Evolutionary conservation across 2,888 invertebrate species (phyloP), one percentile per base, ranked within the genome.

Genomic region (Meloe dianella): DNA sequence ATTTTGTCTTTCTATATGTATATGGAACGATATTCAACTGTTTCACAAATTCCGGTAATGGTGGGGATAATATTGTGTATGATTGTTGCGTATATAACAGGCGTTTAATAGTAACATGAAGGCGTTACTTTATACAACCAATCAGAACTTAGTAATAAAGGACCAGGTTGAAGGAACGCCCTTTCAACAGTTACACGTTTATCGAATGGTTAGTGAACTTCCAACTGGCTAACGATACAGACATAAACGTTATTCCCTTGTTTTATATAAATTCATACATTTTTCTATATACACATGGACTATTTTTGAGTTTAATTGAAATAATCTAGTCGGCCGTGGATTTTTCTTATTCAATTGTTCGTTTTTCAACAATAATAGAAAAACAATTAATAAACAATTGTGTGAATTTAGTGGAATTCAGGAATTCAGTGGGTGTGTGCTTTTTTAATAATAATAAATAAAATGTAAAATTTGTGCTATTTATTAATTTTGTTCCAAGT

Each of bases 161-260:
- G 57, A 66, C 57, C 63, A 63, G 63, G 66, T 35, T 17, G 6
- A 51, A 56, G 73, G 71, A 69, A 76, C 74, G 73, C 70, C 71
- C 75, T 64, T 71, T 68, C 66, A 63, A 69, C 72, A 73, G 72
- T 70, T 72, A 72, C 65, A 69, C 70, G 64, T 65, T 68, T 71
- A 47, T 47, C 47, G 47, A 47, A 71, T 73, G 73, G 76, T 82
- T 81, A 83, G 82, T 83, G 78, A 80, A 80, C 75, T 75, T 70
- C 74, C 77, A 73, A 72, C 74, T 73, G 76, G 66, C 71, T 67
- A 29, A 63, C 61, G 68, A 67, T 75, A 76, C 79, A 78, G 77
- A 79, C 72, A 74, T 66, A 57, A 32, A 20, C 24, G 47, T 41
- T 41, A 29, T 35, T 41, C 20, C 41, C 56, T 65, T 57, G 41